Conservation (phyloP, 2,888 invertebrate species). For the Lithophane ornitopus region DNA sequence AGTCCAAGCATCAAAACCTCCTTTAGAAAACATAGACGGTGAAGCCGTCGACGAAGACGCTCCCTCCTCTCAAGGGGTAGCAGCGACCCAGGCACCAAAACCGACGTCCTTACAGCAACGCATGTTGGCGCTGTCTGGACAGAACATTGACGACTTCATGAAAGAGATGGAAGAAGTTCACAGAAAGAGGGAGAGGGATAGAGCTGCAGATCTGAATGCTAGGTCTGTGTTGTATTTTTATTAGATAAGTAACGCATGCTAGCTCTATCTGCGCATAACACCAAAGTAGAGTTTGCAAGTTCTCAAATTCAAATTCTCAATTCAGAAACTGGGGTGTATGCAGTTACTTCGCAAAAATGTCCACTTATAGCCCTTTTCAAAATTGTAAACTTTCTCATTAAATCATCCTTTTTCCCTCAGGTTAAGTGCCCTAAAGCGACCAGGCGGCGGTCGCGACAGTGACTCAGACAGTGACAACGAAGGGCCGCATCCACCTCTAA, state of each 20-base stretch:
- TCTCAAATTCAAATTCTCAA: too few relatives aligned
- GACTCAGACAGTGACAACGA: slow-evolving; percentile 85
- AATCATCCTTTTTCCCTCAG: slow-evolving; percentile 70
- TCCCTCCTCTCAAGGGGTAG: slow-evolving; percentile 75
- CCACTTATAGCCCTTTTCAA: too few relatives aligned
- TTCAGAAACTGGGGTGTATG: too few relatives aligned
- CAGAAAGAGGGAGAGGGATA: slow-evolving; percentile 93
- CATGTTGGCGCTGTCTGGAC: slow-evolving; percentile 97
- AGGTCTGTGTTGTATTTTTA: slow-evolving; percentile 71
- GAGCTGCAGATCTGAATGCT: slow-evolving; percentile 91
- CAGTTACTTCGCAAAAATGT: too few relatives aligned
- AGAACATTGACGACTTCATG: slow-evolving; percentile 98
- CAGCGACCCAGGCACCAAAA: slow-evolving; percentile 93
- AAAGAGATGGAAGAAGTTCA: slow-evolving; percentile 97
- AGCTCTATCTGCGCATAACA: too few relatives aligned
- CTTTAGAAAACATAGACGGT: slow-evolving; percentile 73
- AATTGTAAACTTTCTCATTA: not conserved
- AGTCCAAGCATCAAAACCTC: slow-evolving; percentile 34
- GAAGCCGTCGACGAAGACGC: slow-evolving; percentile 77
- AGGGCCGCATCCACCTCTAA: slow-evolving; percentile 41
- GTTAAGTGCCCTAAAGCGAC: slow-evolving; percentile 80
- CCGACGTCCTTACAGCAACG: slow-evolving; percentile 95
- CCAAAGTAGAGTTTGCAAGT: too few relatives aligned
- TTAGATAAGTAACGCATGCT: too few relatives aligned
- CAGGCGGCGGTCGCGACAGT: slow-evolving; percentile 77